Conservation (phyloP, 2,113 vertebrate genomes). For the Elanus axillaris region DNA sequence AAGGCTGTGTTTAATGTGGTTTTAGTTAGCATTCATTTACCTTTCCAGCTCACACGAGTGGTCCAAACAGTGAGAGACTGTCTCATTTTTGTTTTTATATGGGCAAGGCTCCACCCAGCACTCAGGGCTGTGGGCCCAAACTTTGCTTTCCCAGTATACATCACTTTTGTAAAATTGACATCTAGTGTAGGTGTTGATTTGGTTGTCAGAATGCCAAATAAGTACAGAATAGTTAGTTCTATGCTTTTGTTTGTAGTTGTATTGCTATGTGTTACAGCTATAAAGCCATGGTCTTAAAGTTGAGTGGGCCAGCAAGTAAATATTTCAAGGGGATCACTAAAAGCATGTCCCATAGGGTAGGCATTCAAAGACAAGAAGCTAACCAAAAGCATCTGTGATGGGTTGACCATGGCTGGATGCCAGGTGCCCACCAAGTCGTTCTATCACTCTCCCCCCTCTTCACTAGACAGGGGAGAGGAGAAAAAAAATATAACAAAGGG, state of each 20-base stretch:
- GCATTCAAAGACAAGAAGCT: neutral
- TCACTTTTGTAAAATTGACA: neutral
- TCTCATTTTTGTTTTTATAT: neutral
- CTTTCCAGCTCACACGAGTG: neutral
- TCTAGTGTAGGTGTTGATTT: neutral
- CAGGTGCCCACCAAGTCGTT: too few species aligned
- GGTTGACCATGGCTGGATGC: too few species aligned
- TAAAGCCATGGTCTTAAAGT: neutral
- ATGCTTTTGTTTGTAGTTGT: neutral
- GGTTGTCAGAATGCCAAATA: neutral
- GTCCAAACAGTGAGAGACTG: neutral
- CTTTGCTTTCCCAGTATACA: neutral
- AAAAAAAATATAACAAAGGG: too few species aligned
- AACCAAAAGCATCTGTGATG: neutral
- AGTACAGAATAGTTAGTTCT: neutral
- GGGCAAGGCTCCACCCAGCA: neutral
- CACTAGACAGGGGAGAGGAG: too few species aligned
- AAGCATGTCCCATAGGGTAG: neutral
- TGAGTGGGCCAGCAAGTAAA: neutral
- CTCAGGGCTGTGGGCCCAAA: neutral
- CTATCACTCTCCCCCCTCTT: too few species aligned
- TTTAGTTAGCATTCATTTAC: neutral
- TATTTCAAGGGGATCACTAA: neutral
- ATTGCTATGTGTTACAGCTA: neutral
- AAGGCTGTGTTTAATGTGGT: neutral